These are phyloP conservation scores for Stichopus horrens DNA, from an alignment of 53 echinoderm and acorn worm genomes.

Conservation along the genomic window DNA sequence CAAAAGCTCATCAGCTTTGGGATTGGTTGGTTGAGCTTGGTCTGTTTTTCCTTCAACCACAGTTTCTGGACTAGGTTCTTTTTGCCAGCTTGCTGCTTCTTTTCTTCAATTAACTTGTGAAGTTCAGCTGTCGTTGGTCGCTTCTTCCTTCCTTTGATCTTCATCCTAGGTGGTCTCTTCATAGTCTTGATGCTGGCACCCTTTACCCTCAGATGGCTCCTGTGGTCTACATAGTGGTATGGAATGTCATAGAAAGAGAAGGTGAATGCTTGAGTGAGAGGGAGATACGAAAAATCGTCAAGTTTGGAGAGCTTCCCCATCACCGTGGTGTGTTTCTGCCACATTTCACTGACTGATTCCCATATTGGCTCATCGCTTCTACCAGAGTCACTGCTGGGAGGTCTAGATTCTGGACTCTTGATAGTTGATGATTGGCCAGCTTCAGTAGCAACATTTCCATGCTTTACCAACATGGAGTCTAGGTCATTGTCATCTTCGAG, in stretches of 20 bases:
- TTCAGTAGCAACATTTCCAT: not conserved
- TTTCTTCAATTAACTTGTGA: conserved; percentile 17
- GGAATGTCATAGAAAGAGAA: conserved; percentile 84
- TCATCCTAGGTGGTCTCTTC: conserved; percentile 66
- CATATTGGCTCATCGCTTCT: conserved; percentile 53
- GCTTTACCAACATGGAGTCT: not conserved
- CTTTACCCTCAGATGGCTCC: conserved; percentile 48
- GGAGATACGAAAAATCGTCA: conserved; percentile 49
- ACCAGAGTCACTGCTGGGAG: not conserved
- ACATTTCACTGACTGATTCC: conserved; percentile 75
- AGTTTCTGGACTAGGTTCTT: conserved; percentile 37
- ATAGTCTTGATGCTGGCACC: conserved; percentile 54
- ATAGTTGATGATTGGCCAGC: not conserved
- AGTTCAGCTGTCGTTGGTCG: conserved; percentile 27
- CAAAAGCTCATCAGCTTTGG: conserved; percentile 6
- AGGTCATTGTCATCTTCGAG: not conserved
- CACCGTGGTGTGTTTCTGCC: conserved; percentile 62
- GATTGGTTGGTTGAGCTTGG: not conserved
- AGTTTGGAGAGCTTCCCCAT: conserved; percentile 52
- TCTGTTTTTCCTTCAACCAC: conserved; percentile 6
- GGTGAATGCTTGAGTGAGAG: conserved; percentile 79
- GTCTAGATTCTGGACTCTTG: not conserved
- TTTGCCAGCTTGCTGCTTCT: conserved; percentile 26
- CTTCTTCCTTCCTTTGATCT: conserved; percentile 38
- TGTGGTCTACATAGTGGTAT: conserved; percentile 66